Percentiles rank a stretch among this genome's conserved stretches.
phyloP scores from a whole-genome alignment of 2,113 vertebrate species.

The Callipepla squamata region DNA sequence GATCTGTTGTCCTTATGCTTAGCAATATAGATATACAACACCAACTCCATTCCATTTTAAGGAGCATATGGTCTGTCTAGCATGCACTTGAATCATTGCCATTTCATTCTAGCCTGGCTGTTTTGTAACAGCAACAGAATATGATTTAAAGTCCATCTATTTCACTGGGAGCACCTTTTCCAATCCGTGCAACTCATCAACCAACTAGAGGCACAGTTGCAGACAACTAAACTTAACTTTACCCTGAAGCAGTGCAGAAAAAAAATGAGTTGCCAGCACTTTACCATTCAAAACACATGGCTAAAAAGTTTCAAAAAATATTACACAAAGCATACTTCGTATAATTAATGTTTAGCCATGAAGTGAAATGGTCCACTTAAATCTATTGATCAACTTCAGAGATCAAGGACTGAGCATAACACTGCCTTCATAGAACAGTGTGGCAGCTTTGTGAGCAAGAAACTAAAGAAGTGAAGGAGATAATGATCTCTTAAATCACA shows the following conservation, averaged over 20 bases:
- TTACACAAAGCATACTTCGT: neutral
- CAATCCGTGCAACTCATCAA: neutral
- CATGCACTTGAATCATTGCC: slow-evolving; percentile 27
- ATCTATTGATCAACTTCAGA: neutral
- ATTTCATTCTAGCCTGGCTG: neutral
- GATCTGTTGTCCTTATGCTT: neutral
- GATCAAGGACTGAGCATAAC: neutral
- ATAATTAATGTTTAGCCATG: slow-evolving; percentile 5
- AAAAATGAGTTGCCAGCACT: neutral
- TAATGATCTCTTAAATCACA: neutral
- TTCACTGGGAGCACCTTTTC: neutral
- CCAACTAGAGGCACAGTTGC: neutral
- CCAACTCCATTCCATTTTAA: neutral
- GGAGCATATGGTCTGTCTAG: slow-evolving; percentile 24
- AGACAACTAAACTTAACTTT: neutral
- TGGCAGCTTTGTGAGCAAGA: fast-evolving
- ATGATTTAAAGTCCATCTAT: neutral
- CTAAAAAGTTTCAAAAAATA: neutral
- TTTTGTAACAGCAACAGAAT: neutral
- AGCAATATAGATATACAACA: neutral
- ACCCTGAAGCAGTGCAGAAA: neutral
- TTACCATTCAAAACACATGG: neutral
- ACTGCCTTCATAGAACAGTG: neutral
- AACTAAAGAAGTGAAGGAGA: neutral
- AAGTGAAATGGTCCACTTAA: slow-evolving; percentile 10